Conservation (phyloP, 2,888 invertebrate genomes). For the Phaonia tiefii region DNA sequence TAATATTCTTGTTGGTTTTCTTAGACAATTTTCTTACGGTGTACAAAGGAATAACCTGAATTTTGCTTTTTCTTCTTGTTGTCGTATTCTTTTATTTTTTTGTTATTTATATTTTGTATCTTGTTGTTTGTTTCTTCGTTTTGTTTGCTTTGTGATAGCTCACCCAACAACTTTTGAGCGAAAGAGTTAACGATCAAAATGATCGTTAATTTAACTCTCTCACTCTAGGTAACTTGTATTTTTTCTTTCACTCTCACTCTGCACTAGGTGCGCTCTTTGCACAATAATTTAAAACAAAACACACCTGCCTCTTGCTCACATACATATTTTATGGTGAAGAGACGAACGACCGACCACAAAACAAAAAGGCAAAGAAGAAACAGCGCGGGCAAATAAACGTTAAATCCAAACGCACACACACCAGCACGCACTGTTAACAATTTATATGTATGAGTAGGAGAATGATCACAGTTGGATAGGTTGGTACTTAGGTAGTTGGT, state of each 20-base stretch:
- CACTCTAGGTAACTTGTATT: no score
- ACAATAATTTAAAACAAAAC: not conserved
- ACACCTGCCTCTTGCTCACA: conserved; percentile 25
- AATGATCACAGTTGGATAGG: not conserved
- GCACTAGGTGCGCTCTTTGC: not conserved
- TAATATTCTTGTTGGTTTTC: not conserved
- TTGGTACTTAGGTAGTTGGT: not conserved
- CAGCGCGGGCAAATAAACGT: not conserved
- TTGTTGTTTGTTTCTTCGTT: conserved; percentile 8
- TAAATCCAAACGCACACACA: not conserved
- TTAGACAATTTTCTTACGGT: not conserved
- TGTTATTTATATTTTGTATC: not conserved
- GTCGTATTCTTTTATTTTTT: conserved; percentile 19
- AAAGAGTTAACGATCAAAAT: not conserved
- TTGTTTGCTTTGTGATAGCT: not conserved
- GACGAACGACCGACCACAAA: not conserved
- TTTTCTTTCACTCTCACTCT: not conserved
- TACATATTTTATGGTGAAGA: not conserved
- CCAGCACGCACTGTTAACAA: not conserved
- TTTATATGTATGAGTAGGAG: conserved; percentile 26
- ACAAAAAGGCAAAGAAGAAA: conserved; percentile 9
- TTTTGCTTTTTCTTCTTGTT: conserved; percentile 9
- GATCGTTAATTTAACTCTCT: conserved; percentile 10
- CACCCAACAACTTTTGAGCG: not conserved
- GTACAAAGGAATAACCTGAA: not conserved